Base-by-base conservation (phyloP, 2,113 vertebrate genomes). In the Talpa occidentalis region DNA sequence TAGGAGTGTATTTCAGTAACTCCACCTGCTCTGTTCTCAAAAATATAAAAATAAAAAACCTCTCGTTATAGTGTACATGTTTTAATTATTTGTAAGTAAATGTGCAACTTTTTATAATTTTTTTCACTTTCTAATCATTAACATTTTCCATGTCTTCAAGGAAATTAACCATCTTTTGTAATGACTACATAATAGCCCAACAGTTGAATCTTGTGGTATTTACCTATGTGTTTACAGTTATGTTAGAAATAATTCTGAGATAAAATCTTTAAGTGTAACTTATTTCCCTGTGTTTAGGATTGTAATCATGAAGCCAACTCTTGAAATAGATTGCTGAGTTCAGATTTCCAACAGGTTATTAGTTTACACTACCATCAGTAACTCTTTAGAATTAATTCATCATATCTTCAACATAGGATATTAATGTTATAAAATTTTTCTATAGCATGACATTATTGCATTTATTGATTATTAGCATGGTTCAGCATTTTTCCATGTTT, bases 381-480 rank as follows among this genome's bases (percentile, higher is more conserved):
- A 69, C 87, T 88, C 67, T 22, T 85, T 77, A 60, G 47, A 81
- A 44, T 79, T 69, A 17, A 69, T 49, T 95, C 35, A 74, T 74
- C 40, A 47, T 77, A 79, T 82, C 32, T 59, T 86, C 77, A 86
- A 9, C 70, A 42, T 81, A 78, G 35, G 52, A 64, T 80, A 30
- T 74, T 83, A 66, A 28, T 69, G 28, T 87, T 88, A 30, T 26
- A 86, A 94, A 92, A 79, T 89, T 89, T 49, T 69, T 86, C 70
- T 95, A 90, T 69, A 85, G 67, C 28, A 49, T 93, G 73, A 52
- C 30, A 85, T 85, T 22, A 74, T 82, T 85, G 19, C 1, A 82
- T 91, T 80, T 85, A 77, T 94, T 95, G 14, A 67, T 85, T 87
- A 67, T 11, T 93, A 76, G 78, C 73, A 70, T 93, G 49, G 11